Conservation (phyloP, 2,113 vertebrate genomes). For the Pelecanoides urinatrix region DNA sequence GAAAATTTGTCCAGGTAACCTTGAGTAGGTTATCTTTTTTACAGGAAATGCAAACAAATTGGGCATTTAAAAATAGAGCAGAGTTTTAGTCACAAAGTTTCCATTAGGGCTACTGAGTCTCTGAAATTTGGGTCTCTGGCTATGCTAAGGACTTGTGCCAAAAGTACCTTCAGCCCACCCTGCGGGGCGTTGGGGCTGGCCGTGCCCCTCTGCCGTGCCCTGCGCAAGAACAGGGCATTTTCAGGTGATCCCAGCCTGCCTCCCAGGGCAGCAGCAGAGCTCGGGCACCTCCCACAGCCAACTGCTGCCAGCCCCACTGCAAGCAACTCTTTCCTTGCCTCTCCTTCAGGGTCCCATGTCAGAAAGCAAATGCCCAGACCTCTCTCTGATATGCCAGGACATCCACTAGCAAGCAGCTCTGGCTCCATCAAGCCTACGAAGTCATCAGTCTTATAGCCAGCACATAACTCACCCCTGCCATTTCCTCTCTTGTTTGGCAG, state of each 20-base stretch:
- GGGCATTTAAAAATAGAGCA: background rate
- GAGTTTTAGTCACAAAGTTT: background rate
- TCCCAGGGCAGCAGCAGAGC: background rate
- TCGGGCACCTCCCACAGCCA: conserved; percentile 25
- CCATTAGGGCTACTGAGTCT: background rate
- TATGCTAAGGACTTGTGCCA: background rate
- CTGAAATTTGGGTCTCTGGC: no score
- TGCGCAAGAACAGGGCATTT: background rate
- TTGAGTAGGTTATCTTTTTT: background rate
- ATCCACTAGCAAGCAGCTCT: conserved; percentile 17
- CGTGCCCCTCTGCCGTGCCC: background rate
- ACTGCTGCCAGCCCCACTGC: background rate
- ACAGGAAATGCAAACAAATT: background rate
- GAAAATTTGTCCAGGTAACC: background rate
- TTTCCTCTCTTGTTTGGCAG: conserved; percentile 49
- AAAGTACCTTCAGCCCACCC: background rate
- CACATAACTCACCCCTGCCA: conserved; percentile 39
- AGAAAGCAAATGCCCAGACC: background rate
- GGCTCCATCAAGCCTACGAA: conserved; percentile 46
- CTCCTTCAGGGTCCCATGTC: conserved; percentile 21
- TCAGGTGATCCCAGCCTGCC: background rate
- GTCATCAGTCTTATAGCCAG: conserved; percentile 5
- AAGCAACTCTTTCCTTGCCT: background rate
- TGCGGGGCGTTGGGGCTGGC: background rate
- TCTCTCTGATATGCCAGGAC: background rate